Evolutionary conservation across 2,797 vertebrate species (phyloP).

Genomic region (Novumbra hubbsi): DNA sequence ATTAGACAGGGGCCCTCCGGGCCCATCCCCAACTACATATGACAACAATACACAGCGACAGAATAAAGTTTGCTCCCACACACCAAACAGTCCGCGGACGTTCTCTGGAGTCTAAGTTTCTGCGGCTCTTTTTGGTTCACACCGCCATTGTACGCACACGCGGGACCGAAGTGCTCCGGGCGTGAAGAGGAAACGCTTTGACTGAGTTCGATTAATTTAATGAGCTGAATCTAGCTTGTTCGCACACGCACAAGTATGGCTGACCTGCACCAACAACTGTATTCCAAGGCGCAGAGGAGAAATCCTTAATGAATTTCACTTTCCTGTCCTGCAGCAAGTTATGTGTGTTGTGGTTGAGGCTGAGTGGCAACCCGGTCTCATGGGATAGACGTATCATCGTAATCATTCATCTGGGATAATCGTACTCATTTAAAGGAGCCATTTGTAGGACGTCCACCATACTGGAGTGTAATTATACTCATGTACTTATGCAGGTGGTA

Average conservation of each 20-base stretch:
- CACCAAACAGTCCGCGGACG: neutral
- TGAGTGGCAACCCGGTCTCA: neutral
- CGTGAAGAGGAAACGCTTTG: conserved; percentile 40
- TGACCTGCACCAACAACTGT: conserved; percentile 41
- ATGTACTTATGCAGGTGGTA: too few species aligned
- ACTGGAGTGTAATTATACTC: too few species aligned
- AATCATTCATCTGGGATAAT: too few species aligned
- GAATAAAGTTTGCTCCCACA: conserved; percentile 51
- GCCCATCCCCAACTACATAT: conserved; percentile 51
- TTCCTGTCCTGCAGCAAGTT: neutral
- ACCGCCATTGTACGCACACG: conserved; percentile 29
- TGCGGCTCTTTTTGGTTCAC: conserved; percentile 15
- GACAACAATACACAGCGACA: conserved; percentile 56
- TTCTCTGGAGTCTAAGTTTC: conserved; percentile 6
- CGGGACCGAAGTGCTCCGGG: conserved; percentile 43
- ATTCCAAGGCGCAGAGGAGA: conserved; percentile 13
- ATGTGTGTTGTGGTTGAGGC: neutral
- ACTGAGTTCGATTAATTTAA: conserved; percentile 39
- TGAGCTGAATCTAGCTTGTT: conserved; percentile 52
- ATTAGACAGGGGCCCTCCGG: conserved; percentile 47
- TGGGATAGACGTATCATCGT: too few species aligned
- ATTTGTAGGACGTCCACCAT: too few species aligned
- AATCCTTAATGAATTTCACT: neutral
- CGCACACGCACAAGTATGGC: conserved; percentile 47
- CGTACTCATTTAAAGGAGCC: too few species aligned